Conservation (phyloP, 2,797 vertebrate genomes). For the Diglossa cyanea region DNA sequence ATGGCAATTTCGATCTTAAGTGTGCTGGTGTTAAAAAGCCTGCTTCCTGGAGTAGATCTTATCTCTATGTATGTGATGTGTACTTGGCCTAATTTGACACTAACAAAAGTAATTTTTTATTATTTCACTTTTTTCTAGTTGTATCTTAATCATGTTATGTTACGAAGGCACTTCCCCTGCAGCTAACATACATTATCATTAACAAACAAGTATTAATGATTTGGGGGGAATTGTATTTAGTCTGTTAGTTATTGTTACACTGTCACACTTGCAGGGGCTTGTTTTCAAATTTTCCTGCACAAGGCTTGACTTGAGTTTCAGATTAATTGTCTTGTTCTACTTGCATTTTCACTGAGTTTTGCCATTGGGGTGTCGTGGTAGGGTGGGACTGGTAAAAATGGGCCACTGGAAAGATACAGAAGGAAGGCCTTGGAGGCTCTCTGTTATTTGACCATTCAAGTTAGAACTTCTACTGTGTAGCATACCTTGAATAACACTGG, state of each 20-base stretch:
- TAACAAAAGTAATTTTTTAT: background rate
- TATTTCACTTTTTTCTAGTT: conserved; percentile 19
- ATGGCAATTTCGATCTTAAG: conserved; percentile 29
- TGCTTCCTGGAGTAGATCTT: background rate
- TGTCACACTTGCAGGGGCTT: background rate
- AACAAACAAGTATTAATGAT: background rate
- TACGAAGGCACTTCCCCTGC: background rate
- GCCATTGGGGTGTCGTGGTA: background rate
- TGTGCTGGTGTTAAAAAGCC: conserved; percentile 53
- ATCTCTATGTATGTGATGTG: background rate
- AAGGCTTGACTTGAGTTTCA: background rate
- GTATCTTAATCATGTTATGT: background rate
- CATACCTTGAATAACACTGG: background rate
- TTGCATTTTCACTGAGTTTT: background rate
- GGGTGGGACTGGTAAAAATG: background rate
- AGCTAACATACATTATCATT: background rate
- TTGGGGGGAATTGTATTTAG: background rate
- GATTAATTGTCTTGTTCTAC: background rate
- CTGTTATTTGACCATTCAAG: background rate
- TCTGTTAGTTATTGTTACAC: background rate
- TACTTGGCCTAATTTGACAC: background rate
- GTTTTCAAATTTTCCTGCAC: background rate
- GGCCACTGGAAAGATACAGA: fast-evolving
- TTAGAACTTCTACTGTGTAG: background rate
- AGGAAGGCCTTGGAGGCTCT: background rate